Conservation (phyloP, 2,888 invertebrate species). For the Sinopyrophorus schimmeli region DNA sequence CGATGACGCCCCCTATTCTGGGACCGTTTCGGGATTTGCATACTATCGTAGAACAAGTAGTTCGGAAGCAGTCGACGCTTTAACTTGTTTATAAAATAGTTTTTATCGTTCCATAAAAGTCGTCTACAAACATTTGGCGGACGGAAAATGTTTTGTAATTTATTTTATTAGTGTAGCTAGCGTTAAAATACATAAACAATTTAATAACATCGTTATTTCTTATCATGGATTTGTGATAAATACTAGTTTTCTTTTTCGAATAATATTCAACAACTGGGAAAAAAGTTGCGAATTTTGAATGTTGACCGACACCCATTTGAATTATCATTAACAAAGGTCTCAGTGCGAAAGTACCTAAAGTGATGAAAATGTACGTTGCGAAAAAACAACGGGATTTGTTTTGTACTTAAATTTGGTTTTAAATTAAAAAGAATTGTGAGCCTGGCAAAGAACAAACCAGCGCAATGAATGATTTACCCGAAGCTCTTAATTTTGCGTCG, state of each 20-base stretch:
- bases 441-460: neutral
- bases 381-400: neutral
- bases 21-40: constrained; percentile 22
- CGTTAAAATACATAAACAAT: constrained; percentile 27
- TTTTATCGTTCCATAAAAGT: constrained; percentile 29
- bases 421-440: neutral
- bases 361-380: constrained; percentile 2
- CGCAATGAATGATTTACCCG: constrained; percentile 45
- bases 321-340: neutral
- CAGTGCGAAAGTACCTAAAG: neutral
- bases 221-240: constrained; percentile 23
- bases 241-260: constrained; percentile 19
- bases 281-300: neutral
- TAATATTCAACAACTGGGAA: neutral
- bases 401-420: neutral
- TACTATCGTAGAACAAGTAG: constrained; percentile 19
- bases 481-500: constrained; percentile 44
- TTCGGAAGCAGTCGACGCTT: constrained; percentile 21
- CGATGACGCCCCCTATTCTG: constrained; percentile 21
- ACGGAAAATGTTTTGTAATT: constrained; percentile 20
- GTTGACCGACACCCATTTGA: neutral
- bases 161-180: constrained; percentile 24
- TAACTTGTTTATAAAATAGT: constrained; percentile 30
- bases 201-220: constrained; percentile 20
- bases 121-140: constrained; percentile 19